Evolutionary conservation across 2,888 invertebrate species (phyloP).

Genomic region (Orgyia antiqua): DNA sequence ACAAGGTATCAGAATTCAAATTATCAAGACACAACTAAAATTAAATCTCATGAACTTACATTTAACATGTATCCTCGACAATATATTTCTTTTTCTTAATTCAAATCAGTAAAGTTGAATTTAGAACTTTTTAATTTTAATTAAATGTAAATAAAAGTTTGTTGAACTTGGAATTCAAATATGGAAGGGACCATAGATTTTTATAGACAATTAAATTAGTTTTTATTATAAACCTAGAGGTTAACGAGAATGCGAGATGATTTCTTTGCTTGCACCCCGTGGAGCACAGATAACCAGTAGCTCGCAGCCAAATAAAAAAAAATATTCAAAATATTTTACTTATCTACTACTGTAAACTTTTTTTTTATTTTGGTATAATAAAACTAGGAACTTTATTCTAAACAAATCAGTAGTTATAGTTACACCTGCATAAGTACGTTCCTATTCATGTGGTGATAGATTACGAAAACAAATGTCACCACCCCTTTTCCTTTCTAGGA

Average conservation of each 20-base stretch:
- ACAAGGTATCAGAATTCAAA: slow-evolving; percentile 5
- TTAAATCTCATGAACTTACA: not conserved
- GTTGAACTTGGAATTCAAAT: slow-evolving; percentile 18
- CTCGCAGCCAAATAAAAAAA: slow-evolving; percentile 9
- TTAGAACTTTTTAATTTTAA: slow-evolving; percentile 7
- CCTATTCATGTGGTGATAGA: too few relatives aligned
- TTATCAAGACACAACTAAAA: slow-evolving; percentile 4
- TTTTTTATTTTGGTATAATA: not conserved
- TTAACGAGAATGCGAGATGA: slow-evolving; percentile 21
- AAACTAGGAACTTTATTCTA: too few relatives aligned
- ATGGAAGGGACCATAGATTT: slow-evolving; percentile 30
- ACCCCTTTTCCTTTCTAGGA: too few relatives aligned
- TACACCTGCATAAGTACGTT: too few relatives aligned
- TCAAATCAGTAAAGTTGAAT: slow-evolving; percentile 10
- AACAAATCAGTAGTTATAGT: too few relatives aligned
- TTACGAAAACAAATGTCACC: too few relatives aligned
- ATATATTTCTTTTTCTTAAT: slow-evolving; percentile 4
- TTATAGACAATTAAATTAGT: slow-evolving; percentile 32
- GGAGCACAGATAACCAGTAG: slow-evolving; percentile 23
- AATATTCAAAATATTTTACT: slow-evolving; percentile 4
- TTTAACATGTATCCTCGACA: slow-evolving; percentile 1
- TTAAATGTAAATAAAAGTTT: slow-evolving; percentile 1
- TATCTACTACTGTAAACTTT: slow-evolving; percentile 2
- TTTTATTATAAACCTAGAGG: slow-evolving; percentile 27
- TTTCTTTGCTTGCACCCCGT: slow-evolving; percentile 24